These are phyloP conservation scores for Fregetta grallaria DNA, from an alignment of 2,113 vertebrate genomes.

Conservation along the genomic window DNA sequence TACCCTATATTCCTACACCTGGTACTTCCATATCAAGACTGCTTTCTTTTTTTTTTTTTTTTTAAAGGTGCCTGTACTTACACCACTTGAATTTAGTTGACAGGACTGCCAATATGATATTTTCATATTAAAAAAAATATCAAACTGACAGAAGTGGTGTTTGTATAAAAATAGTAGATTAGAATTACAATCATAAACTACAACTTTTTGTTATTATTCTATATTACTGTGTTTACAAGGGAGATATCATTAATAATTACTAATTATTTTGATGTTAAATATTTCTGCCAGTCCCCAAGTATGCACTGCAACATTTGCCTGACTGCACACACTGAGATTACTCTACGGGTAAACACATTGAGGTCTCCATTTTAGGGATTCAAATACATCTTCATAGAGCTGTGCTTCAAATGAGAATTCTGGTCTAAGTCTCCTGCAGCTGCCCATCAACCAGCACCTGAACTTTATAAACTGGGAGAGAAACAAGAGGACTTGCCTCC, in stretches of 20 bases:
- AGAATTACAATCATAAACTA: background rate
- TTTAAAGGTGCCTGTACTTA: background rate
- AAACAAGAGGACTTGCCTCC: background rate
- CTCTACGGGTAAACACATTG: background rate
- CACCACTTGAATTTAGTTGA: background rate
- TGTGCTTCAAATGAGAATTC: background rate
- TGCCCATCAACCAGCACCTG: background rate
- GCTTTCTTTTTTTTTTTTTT: background rate
- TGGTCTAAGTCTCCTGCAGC: background rate
- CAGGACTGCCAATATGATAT: background rate
- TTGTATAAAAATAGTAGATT: background rate
- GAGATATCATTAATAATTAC: background rate
- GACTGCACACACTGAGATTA: background rate
- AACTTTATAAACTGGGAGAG: background rate
- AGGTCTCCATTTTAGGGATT: background rate
- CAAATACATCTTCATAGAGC: background rate
- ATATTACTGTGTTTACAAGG: background rate
- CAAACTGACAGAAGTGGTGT: background rate
- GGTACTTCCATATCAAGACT: background rate
- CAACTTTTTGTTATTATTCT: background rate
- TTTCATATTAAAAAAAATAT: background rate
- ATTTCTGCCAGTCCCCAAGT: background rate
- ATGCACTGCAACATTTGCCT: background rate
- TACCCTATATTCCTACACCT: background rate
- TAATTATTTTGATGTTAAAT: background rate